Evolutionary conservation across 2,888 invertebrate species (phyloP).

Genomic region (Cantharis flavilabris): DNA sequence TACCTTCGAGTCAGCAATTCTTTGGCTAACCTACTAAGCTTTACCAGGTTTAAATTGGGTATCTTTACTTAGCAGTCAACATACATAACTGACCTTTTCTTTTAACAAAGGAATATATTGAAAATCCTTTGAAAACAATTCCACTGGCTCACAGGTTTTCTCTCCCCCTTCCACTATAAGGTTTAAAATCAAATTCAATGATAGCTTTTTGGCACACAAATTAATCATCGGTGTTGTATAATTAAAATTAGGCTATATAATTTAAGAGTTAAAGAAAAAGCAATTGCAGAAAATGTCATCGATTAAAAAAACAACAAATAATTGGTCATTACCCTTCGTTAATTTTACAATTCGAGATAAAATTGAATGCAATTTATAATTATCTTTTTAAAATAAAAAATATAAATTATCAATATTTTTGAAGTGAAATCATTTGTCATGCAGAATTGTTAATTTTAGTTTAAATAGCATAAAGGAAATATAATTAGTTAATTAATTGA

Average conservation of each 20-base stretch:
- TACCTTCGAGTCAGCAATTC: no score
- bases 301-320: neutral
- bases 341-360: neutral
- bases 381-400: neutral
- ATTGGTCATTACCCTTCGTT: neutral
- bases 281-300: neutral
- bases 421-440: neutral
- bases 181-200: no score
- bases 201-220: no score
- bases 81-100: no score
- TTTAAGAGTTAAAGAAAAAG: neutral
- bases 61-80: no score
- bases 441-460: neutral
- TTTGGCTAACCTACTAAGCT: no score
- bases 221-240: no score
- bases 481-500: neutral
- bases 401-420: neutral
- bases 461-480: neutral
- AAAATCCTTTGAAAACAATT: no score
- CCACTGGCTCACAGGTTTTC: no score
- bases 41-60: no score
- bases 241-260: neutral
- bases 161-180: no score
- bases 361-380: neutral
- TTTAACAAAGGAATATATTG: no score